Evolutionary conservation across 2,113 vertebrate species (phyloP), one percentile per base, ranked within the genome.

Genomic region (Nerophis lumbriciformis): DNA sequence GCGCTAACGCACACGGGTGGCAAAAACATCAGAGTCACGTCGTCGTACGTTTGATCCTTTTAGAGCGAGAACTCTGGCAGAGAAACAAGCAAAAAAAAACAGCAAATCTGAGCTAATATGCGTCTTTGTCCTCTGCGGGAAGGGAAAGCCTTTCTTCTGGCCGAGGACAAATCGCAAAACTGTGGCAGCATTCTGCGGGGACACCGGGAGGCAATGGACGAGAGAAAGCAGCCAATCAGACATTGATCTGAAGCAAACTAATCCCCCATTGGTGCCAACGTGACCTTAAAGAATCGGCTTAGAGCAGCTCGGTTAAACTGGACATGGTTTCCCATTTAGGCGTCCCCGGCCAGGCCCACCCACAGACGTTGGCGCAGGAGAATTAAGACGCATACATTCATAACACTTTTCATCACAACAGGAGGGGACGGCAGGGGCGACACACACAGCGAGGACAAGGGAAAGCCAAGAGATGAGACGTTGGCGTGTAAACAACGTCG

Each of bases 281-380:
- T 90, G 90, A 92, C 90, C 90, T 85, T 84, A 87, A 92, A 86
- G 85, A 91, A 90, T 90, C 82, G 89, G 90, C 90, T 92, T 92
- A 92, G 85, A 86, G 81, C 85, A 84, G 88, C 87, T 90, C 79
- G 58, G 87, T 90, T 91, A 86, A 88, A 89, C 89, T 86, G 87
- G 90, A 91, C 90, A 90, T 74, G 72, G 82, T 87, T 82, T 77
- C 76, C 83, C 75, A 78, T 86, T 85, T 83, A 79, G 85, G 79
- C 63, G 57, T 69, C 59, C 76, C 53, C 73, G 39, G 68, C 59
- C 36, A 66, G 72, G 78, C 71, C 76, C 81, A 82, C 88, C 89
- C 90, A 90, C 90, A 85, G 75, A 84, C 90, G 81, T 82, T 78
- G 77, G 75, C 71, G 71, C 75, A 50, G 76, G 67, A 84, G 89